Percentiles rank a stretch among this genome's conserved stretches.
These are phyloP conservation scores for Edolisoma coerulescens DNA, from an alignment of 2,113 vertebrate genomes.

Conservation along the genomic window DNA sequence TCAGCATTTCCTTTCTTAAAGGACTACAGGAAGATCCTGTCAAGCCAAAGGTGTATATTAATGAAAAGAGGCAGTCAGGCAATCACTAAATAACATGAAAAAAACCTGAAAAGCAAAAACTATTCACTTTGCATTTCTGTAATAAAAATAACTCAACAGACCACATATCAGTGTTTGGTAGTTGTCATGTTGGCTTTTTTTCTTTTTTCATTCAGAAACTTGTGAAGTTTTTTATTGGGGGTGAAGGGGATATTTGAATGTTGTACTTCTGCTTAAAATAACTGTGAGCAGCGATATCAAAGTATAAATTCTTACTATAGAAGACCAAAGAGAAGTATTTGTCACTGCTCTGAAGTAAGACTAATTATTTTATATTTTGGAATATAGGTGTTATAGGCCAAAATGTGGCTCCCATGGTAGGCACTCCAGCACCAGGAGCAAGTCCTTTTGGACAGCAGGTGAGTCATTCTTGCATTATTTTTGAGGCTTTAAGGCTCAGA, in stretches of 20 bases:
- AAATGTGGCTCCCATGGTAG: conserved; percentile 84
- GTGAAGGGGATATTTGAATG: background rate
- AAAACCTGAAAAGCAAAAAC: background rate
- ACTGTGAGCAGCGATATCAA: background rate
- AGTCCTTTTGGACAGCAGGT: conserved; percentile 90
- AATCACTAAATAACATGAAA: background rate
- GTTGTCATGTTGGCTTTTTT: background rate
- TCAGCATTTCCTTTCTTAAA: background rate
- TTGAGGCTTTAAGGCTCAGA: background rate
- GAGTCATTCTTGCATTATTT: conserved; percentile 43
- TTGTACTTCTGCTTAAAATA: background rate
- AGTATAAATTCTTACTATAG: background rate
- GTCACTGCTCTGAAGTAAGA: conserved; percentile 35
- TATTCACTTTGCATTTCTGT: background rate
- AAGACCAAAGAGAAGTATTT: background rate
- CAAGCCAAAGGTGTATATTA: background rate
- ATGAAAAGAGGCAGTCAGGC: background rate
- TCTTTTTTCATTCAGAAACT: background rate
- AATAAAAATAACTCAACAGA: background rate
- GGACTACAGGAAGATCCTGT: background rate
- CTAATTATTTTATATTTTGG: conserved; percentile 69
- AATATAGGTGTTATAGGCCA: conserved; percentile 89
- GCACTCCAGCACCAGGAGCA: conserved; percentile 79
- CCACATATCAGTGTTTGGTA: background rate
- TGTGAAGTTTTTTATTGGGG: background rate